A percentile compares a stretch with the other conserved stretches of the same genome.
phyloP scores from a whole-genome alignment of 1,140 invertebrate genomes.

The Parasteatoda tepidariorum region DNA sequence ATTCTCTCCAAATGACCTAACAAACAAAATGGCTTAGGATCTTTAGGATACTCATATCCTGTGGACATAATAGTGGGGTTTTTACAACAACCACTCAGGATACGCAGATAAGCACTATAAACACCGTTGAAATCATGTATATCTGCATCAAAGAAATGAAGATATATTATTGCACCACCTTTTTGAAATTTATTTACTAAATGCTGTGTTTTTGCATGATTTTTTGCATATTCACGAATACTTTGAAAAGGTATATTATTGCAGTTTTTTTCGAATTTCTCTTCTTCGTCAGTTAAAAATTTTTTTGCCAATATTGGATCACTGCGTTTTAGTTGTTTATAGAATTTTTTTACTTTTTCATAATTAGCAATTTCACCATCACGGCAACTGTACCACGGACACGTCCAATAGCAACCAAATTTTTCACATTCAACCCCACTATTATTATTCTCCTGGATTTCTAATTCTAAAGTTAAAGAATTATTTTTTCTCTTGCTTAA shows the following conservation, averaged over 20 bases:
- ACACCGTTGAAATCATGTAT: not conserved
- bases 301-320: not conserved
- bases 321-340: not conserved
- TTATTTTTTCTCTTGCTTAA: not conserved
- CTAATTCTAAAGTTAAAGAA: not conserved
- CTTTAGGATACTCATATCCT: not conserved
- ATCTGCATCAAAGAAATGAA: not conserved
- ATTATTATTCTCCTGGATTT: not conserved
- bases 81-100: not conserved
- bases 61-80: not conserved
- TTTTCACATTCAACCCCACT: not conserved
- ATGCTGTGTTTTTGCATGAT: not conserved
- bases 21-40: not conserved
- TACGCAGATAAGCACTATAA: not conserved
- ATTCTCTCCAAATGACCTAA: not conserved
- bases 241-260: not conserved
- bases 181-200: not conserved
- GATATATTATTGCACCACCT: not conserved
- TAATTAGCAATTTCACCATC: not conserved
- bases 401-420: not conserved
- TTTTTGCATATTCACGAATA: not conserved
- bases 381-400: not conserved
- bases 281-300: not conserved
- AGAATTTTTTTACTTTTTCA: not conserved
- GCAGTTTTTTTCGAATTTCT: not conserved